Conservation (phyloP, 2,797 vertebrate species). For the Furcifer pardalis region DNA sequence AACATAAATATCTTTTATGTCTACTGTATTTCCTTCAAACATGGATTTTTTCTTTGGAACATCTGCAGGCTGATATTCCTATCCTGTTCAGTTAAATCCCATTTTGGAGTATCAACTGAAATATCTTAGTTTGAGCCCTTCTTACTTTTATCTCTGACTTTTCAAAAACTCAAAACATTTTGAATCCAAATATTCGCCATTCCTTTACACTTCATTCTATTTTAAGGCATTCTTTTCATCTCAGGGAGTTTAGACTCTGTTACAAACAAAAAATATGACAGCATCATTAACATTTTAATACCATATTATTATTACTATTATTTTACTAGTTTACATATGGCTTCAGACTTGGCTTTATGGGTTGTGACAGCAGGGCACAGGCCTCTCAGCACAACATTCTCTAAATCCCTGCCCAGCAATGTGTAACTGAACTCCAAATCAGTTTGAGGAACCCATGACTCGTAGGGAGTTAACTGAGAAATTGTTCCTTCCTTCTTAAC, state of each 20-base stretch:
- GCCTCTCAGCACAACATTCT: constrained; percentile 15
- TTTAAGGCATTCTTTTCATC: constrained; percentile 52
- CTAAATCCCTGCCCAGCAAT: constrained; percentile 11
- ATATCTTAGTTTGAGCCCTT: neutral
- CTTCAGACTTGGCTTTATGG: constrained; percentile 47
- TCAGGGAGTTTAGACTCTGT: constrained; percentile 46
- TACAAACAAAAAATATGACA: constrained; percentile 41
- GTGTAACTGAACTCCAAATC: constrained; percentile 49
- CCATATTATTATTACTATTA: constrained; percentile 30
- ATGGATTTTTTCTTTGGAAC: neutral
- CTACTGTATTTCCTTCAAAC: constrained; percentile 7
- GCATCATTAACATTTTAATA: constrained; percentile 63
- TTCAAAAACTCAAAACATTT: constrained; percentile 43
- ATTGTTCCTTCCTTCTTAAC: constrained; percentile 28
- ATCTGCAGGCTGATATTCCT: neutral
- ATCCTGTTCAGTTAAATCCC: neutral
- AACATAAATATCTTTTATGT: neutral
- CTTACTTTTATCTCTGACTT: constrained; percentile 26
- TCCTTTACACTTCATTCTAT: constrained; percentile 32
- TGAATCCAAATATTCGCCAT: constrained; percentile 38
- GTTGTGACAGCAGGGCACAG: constrained; percentile 7
- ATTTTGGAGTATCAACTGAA: constrained; percentile 13
- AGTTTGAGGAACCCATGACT: constrained; percentile 27
- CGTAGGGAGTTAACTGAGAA: constrained; percentile 26
- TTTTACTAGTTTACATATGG: constrained; percentile 28